Percentiles rank a stretch among this genome's conserved stretches.
These are phyloP conservation scores for Aphelocoma coerulescens DNA, from an alignment of 2,113 vertebrate genomes.

Conservation along the genomic window DNA sequence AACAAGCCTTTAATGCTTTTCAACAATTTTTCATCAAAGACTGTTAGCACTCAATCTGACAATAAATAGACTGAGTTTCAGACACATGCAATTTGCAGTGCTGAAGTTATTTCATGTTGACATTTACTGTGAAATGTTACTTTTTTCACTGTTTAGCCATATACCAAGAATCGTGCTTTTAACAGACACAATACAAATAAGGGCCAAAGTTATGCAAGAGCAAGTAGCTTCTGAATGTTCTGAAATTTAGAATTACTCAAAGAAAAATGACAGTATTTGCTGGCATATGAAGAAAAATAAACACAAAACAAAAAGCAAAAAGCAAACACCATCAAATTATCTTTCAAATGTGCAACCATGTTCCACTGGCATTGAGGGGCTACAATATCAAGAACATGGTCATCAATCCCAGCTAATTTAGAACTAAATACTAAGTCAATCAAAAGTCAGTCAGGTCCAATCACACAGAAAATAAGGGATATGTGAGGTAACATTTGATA, in stretches of 20 bases:
- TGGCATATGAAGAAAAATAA: neutral
- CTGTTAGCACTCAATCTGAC: slow-evolving; percentile 3
- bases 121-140: neutral
- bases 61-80: slow-evolving; percentile 3
- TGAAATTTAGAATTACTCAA: neutral
- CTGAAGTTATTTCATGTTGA: neutral
- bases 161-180: neutral
- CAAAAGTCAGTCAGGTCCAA: neutral
- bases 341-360: neutral
- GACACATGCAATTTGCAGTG: neutral
- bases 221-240: neutral
- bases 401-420: neutral
- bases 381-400: neutral
- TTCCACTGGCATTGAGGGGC: neutral
- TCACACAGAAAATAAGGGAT: neutral
- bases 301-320: neutral
- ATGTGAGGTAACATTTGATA: neutral
- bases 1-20: slow-evolving; percentile 16
- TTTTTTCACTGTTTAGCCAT: neutral
- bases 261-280: neutral
- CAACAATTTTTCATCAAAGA: slow-evolving; percentile 26
- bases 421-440: neutral
- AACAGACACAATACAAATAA: neutral
- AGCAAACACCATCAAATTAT: neutral
- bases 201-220: neutral